These are phyloP conservation scores for Numida meleagris DNA, from an alignment of 2,113 vertebrate species.

Conservation along the genomic window DNA sequence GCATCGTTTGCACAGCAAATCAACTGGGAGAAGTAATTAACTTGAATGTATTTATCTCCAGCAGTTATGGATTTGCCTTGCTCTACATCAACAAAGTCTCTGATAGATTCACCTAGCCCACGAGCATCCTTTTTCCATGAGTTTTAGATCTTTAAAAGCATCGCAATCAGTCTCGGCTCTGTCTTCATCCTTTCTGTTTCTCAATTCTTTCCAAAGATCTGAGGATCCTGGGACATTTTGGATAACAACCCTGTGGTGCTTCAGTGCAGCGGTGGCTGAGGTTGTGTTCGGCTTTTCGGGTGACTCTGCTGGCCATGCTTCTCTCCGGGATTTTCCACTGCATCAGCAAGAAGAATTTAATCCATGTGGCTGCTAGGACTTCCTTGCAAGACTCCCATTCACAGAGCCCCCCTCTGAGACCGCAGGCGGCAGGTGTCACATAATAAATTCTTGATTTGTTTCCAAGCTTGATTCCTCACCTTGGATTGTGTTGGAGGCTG, in stretches of 20 bases:
- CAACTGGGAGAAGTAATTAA: conserved; percentile 23
- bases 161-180: not conserved
- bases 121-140: not conserved
- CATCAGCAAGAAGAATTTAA: not conserved
- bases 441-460: not conserved
- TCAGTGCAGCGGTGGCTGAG: not conserved
- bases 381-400: not conserved
- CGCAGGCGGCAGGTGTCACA: fast-evolving
- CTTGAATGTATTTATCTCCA: not conserved
- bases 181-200: not conserved
- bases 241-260: not conserved
- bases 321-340: not conserved
- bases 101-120: not conserved
- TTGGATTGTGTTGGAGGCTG: not conserved
- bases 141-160: not conserved
- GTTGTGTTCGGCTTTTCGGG: not conserved
- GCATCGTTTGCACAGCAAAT: not conserved
- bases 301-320: not conserved
- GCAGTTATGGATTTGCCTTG: conserved; percentile 17
- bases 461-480: not conserved
- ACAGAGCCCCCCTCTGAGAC: not conserved
- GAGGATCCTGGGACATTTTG: not conserved
- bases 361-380: not conserved
- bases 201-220: not conserved
- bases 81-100: not conserved